These are phyloP conservation scores for Dipodomys stephensi DNA, from an alignment of 2,113 vertebrate genomes.

Conservation along the genomic window DNA sequence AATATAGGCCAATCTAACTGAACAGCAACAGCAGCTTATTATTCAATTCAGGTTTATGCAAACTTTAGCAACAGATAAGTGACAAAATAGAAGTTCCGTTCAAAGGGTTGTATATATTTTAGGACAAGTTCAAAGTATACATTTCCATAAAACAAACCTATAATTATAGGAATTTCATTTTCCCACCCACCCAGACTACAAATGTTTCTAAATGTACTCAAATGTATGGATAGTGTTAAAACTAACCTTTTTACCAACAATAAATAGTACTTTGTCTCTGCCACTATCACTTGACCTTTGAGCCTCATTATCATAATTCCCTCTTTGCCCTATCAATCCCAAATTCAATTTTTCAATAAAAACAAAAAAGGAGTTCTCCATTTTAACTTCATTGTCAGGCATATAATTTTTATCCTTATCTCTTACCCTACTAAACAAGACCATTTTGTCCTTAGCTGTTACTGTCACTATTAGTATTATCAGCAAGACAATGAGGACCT, in stretches of 20 bases:
- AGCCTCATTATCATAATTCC: background rate
- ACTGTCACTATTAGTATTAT: background rate
- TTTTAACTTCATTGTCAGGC: background rate
- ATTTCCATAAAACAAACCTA: constrained; percentile 21
- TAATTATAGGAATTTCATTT: constrained; percentile 13
- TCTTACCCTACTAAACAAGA: background rate
- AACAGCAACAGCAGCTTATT: background rate
- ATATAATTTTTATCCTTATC: background rate
- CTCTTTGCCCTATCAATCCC: background rate
- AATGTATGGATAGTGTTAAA: background rate
- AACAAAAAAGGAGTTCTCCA: background rate
- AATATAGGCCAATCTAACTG: constrained; percentile 38
- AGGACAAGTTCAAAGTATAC: constrained; percentile 45
- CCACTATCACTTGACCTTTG: background rate
- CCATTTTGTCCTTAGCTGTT: background rate
- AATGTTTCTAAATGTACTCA: background rate
- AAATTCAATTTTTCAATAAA: background rate
- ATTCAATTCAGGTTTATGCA: background rate
- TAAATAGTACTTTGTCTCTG: background rate
- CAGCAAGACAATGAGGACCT: background rate
- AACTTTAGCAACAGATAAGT: background rate
- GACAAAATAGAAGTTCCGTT: background rate
- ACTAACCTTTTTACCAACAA: background rate
- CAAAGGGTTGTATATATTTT: background rate
- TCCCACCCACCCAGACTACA: background rate